Evolutionary conservation across 2,797 vertebrate species (phyloP).

Genomic region (Spheniscus humboldti): DNA sequence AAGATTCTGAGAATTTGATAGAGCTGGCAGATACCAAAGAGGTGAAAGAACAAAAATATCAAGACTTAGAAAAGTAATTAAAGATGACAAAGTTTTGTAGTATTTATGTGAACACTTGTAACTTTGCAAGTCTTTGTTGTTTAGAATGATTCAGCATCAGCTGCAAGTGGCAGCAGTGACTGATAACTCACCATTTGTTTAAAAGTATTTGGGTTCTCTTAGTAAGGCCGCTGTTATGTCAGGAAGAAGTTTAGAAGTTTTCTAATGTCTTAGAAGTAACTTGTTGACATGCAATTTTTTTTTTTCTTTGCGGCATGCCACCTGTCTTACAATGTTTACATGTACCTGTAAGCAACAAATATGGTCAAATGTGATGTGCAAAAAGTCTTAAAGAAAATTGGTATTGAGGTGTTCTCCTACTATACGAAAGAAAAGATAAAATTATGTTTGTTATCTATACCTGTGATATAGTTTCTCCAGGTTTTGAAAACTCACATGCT

Average conservation of each 20-base stretch:
- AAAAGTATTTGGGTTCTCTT: neutral
- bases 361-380: neutral
- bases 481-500: neutral
- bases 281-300: neutral
- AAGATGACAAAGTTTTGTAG: neutral
- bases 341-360: neutral
- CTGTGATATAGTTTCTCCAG: neutral
- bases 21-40: neutral
- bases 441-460: neutral
- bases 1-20: neutral
- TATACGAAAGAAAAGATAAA: neutral
- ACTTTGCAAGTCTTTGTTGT: neutral
- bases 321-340: neutral
- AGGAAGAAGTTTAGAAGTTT: neutral
- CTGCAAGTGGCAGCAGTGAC: neutral
- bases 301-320: neutral
- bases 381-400: neutral
- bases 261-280: neutral
- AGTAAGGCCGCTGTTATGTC: neutral
- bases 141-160: neutral
- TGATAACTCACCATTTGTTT: neutral
- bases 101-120: neutral
- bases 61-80: neutral
- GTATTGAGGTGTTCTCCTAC: neutral
- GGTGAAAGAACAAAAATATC: neutral